Percentiles rank a stretch among this genome's conserved stretches.
Conservation (phyloP, 1,140 invertebrate species). For the Drosophila suzukii region DNA sequence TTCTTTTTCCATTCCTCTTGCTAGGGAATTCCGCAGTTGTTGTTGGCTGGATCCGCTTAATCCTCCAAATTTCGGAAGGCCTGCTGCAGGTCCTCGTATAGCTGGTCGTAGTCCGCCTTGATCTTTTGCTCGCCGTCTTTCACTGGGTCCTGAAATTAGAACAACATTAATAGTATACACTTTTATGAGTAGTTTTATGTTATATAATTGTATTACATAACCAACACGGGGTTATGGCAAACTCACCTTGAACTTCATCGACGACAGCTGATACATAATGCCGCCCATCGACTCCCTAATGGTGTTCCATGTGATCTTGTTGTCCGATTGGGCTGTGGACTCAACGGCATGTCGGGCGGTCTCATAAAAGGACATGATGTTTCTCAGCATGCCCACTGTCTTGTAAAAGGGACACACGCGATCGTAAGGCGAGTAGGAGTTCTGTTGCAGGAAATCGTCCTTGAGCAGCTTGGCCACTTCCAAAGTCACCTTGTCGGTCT, state of each 20-base stretch:
- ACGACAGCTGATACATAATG: slow-evolving; percentile 98
- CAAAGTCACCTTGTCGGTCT: slow-evolving; percentile 99
- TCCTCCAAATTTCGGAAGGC: slow-evolving; percentile 99
- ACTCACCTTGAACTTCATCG: slow-evolving; percentile 99
- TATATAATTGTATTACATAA: too few species aligned
- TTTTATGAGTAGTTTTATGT: neutral
- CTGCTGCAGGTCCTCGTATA: slow-evolving; percentile 97
- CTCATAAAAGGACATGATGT: slow-evolving; percentile 99
- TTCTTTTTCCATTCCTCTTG: slow-evolving; percentile 33
- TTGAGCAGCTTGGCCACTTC: slow-evolving; percentile 99
- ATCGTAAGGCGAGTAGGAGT: slow-evolving; percentile 98
- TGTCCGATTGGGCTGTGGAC: slow-evolving; percentile 98
- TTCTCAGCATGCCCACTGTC: slow-evolving; percentile 98
- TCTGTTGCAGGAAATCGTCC: slow-evolving; percentile 99
- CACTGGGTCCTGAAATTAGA: slow-evolving; percentile 92
- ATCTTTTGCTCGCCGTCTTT: slow-evolving; percentile 99
- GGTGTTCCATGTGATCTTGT: slow-evolving; percentile 99
- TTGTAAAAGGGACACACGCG: slow-evolving; percentile 99
- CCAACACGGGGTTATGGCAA: neutral
- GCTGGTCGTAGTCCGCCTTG: slow-evolving; percentile 97
- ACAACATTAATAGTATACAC: slow-evolving; percentile 25
- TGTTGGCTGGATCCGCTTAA: slow-evolving; percentile 86
- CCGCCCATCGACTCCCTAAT: slow-evolving; percentile 98
- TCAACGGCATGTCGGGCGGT: slow-evolving; percentile 98
- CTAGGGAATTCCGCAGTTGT: slow-evolving; percentile 21